Conservation (phyloP, 2,888 invertebrate species). For the Drosophila melanosoma region DNA sequence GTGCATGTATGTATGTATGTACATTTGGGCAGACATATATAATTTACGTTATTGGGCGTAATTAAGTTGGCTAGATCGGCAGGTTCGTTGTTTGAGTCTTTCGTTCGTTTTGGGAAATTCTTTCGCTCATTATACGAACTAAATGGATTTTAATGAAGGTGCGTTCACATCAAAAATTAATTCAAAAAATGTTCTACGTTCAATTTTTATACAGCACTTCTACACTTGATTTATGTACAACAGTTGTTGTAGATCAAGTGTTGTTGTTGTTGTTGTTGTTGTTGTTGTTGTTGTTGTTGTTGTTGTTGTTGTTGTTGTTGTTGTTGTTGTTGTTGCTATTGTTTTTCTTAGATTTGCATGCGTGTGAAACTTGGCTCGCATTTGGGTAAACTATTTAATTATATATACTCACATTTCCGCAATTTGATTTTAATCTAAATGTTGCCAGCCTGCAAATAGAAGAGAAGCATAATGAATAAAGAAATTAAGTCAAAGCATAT, state of each 20-base stretch:
- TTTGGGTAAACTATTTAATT: slow-evolving; percentile 58
- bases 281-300: background rate
- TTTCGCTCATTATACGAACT: slow-evolving; percentile 35
- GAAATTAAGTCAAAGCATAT: slow-evolving; percentile 30
- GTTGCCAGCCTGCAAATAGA: slow-evolving; percentile 42
- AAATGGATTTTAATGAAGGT: slow-evolving; percentile 48
- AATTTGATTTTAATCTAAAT: slow-evolving; percentile 35
- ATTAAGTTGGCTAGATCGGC: slow-evolving; percentile 61
- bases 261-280: background rate
- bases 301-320: background rate
- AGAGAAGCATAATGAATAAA: slow-evolving; percentile 28
- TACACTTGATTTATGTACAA: slow-evolving; percentile 17
- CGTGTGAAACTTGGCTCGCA: slow-evolving; percentile 49
- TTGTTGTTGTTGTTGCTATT: background rate
- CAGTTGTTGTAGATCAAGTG: background rate
- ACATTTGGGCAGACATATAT: slow-evolving; percentile 11
- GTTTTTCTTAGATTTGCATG: slow-evolving; percentile 35
- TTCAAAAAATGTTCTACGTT: slow-evolving; percentile 35
- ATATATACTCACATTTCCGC: slow-evolving; percentile 67
- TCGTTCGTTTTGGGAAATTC: slow-evolving; percentile 47
- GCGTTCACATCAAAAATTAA: slow-evolving; percentile 54
- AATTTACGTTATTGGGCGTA: slow-evolving; percentile 55
- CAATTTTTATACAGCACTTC: slow-evolving; percentile 4
- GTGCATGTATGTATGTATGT: background rate
- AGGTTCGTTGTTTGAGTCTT: slow-evolving; percentile 65